Base-by-base conservation (phyloP, 2,888 invertebrate genomes). In the Tetragonisca angustula region DNA sequence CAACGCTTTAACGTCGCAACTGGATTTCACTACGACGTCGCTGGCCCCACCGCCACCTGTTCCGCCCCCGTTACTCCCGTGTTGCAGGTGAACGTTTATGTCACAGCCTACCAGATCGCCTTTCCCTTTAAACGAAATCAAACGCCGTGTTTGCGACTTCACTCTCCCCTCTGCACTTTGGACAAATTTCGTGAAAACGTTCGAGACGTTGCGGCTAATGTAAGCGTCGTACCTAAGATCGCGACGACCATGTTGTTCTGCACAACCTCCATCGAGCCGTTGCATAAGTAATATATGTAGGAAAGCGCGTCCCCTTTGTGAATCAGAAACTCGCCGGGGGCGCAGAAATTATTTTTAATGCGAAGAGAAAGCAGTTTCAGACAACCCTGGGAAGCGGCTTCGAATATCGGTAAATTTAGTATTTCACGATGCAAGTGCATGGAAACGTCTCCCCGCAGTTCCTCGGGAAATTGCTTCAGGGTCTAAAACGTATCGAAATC, bases 161-260 rank as follows among this genome's bases (percentile, higher is more conserved):
- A 9, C 2, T 19, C 1, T 27, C 6, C 36, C 36, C 6, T 6
- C 6, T 2, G 0, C 19, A 13, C 9, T 13, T 43, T 5, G 6
- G 19, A 43, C 43, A 11, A 62, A n/a, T 17, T 13, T 19, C 1
- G 4, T 3, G 2, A 0, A 27, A 15, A 15, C 4, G 43, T 43
- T 43, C 43, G 43, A 43, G 2, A n/a, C 21, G 11, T 59, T 11
- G 19, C 9, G 0, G 11, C 9, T 59, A 59, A 9, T 0, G 4
- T 4, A 15, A 27, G 2, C 2, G 27, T 9, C 81, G 96, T 95
- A 99, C 99, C 99, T 89, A 99, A 95, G 92, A 99, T 99, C 81
- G 99, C 99, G 32, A 99, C 99, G 75, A 99, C 99, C 98, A 99
- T 99, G 87, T 97, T 97, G 92, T 98, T 97, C 94, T 99, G 98